Evolutionary conservation across 2,888 invertebrate species (phyloP), one percentile per base, ranked within the genome.

Genomic region (Coenonympha glycerion): DNA sequence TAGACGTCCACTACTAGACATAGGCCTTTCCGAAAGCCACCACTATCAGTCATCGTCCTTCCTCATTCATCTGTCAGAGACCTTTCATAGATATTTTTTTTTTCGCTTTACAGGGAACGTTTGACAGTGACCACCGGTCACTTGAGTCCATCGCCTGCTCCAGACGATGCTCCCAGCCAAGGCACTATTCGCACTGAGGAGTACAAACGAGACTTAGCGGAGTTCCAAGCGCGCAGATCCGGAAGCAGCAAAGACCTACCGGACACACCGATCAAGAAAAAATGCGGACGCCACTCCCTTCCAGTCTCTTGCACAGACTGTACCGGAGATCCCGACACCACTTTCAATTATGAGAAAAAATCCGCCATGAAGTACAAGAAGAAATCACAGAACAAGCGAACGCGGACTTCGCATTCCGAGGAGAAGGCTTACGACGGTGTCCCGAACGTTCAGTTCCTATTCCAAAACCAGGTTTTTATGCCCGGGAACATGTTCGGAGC

Each of bases 401-500:
- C 72, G 9, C 63, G 72, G 42, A 78, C 73, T 61, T 66, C 70
- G 16, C 74, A 73, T 2, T 69, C 78, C 0, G 79, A 69, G 2
- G 66, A 77, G 30, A 71, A 68, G 45, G 47, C 56, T 6, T 63
- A 67, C 54, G 76, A 73, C 42, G 70, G 69, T 1, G 65, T 76
- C 1, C 87, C 87, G 2, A 83, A 79, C 47, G 82, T 88, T 69
- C 87, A 88, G 58, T 87, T 88, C 65, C 67, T 87, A 11, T 88
- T 87, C 56, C 86, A 86, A 65, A 87, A 87, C 57, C 87, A 87
- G 61, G 84, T 88, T 15, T 87, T 87, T 55, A 82, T 88, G 84
- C 86, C 86, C 6, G 83, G 87, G 0, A 77, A 81, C 55, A 49
- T 75, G 56, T 72, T 72, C 47, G 65, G 71, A 11, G 57, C 68